Evolutionary conservation across 2,113 vertebrate species (phyloP), one percentile per base, ranked within the genome.

Genomic region (Brachypteracias leptosomus): DNA sequence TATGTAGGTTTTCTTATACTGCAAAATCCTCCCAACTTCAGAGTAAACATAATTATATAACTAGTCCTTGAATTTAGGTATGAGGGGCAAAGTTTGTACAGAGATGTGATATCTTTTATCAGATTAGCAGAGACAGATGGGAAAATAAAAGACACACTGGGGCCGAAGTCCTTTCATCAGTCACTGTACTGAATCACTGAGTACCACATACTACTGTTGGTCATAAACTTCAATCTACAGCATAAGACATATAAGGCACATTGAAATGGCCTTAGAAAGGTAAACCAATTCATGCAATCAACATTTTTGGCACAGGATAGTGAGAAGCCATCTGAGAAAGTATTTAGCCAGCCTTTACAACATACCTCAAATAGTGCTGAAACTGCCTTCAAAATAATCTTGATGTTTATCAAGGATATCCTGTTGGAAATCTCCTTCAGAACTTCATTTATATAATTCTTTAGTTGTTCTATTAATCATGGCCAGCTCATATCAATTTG

Each of bases 121-220:
- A 82, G 19, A 35, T 51, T 79, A 40, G 35, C 11, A n/a, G 25
- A 44, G 15, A 28, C 24, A 36, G 24, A 7, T 18, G 12, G 14
- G 13, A 18, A 62, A 74, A 80, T 40, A 9, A 67, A 1, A 8
- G 16, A 51, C 17, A 20, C 14, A 36, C 4, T 31, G 11, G n/a
- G 11, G 44, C 4, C n/a, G 3, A 10, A 12, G 5, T 28, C 16
- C 7, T 14, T 58, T 62, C 42, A 18, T 58, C 33, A 66, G 3
- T 46, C 4, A 6, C 21, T 67, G 15, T 26, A 35, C 42, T 47
- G 22, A 75, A 29, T 3, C 2, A 5, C 1, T 0, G 2, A 51
- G 22, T 74, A 54, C n/a, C 4, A 1, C 21, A 35, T 54, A 16
- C 7, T 52, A 55, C 10, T 11, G 5, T 31, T 76, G 88, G 22